phyloP scores from a whole-genome alignment of 1,140 invertebrate species.

The Neodiprion pinetum region DNA sequence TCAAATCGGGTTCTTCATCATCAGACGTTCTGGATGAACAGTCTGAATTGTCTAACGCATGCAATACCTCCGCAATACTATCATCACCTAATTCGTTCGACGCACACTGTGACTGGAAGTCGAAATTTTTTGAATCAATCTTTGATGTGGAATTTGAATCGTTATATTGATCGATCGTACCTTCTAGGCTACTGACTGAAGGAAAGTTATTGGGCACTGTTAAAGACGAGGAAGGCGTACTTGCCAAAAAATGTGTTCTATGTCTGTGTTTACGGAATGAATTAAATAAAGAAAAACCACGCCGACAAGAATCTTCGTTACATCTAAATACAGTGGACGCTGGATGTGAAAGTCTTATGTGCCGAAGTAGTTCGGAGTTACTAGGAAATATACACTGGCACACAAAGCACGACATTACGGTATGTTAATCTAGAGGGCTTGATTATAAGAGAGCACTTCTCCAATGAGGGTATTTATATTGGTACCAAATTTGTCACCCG shows the following conservation, averaged over 20 bases:
- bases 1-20: neutral
- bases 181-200: neutral
- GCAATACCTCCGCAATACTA: no score
- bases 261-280: conserved; percentile 16
- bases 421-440: neutral
- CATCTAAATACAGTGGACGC: conserved; percentile 4
- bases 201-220: neutral
- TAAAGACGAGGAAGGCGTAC: neutral
- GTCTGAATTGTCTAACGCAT: no score
- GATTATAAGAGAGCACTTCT: neutral
- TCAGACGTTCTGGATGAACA: neutral
- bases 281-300: conserved; percentile 13
- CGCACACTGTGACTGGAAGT: neutral
- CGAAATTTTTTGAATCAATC: neutral
- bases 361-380: no score
- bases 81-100: neutral
- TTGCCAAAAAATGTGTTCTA: conserved; percentile 6
- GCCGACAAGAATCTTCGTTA: neutral
- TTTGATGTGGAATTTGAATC: neutral
- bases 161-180: neutral
- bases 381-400: no score
- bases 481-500: no score
- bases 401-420: no score
- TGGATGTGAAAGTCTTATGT: neutral
- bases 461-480: neutral